A percentile compares a stretch with the other conserved stretches of the same genome.
Conservation (phyloP, 53 echinoderm and acorn worm species). For the Hippasteria phrygiana region DNA sequence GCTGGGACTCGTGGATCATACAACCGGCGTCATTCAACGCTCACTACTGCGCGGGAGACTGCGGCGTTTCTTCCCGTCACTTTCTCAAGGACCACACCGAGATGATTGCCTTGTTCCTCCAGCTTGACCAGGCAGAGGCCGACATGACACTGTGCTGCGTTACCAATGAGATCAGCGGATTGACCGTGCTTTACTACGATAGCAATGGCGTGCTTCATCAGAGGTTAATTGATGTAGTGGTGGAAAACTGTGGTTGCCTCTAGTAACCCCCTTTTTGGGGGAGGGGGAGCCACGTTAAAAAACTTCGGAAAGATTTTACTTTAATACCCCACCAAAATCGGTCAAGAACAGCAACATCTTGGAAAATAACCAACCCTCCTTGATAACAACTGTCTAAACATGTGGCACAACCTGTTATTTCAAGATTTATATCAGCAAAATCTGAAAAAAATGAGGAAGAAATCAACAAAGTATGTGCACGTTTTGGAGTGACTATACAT, state of each 20-base stretch:
- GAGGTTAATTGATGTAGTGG: neutral
- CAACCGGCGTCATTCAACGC: neutral
- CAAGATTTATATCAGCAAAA: too few species aligned
- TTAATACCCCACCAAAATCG: too few species aligned
- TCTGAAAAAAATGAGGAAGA: too few species aligned
- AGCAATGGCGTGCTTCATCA: neutral
- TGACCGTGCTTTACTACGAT: neutral
- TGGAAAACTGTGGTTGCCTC: conserved; percentile 13
- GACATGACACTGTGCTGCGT: conserved; percentile 41
- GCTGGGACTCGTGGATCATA: conserved; percentile 55
- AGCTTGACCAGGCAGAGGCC: neutral
- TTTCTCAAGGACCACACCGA: neutral
- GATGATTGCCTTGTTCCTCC: conserved; percentile 1
- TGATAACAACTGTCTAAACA: too few species aligned
- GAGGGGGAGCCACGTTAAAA: too few species aligned
- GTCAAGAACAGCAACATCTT: too few species aligned
- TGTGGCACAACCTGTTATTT: too few species aligned
- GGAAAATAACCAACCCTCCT: too few species aligned
- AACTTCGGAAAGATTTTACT: too few species aligned
- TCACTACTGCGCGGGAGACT: conserved; percentile 38
- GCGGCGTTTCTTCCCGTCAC: neutral
- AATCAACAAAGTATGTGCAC: too few species aligned
- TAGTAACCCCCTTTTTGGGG: neutral
- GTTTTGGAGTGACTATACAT: too few species aligned
- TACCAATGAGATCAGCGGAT: conserved; percentile 2